phyloP scores from a whole-genome alignment of 2,113 vertebrate genomes.

The Clarias macrocephalus region DNA sequence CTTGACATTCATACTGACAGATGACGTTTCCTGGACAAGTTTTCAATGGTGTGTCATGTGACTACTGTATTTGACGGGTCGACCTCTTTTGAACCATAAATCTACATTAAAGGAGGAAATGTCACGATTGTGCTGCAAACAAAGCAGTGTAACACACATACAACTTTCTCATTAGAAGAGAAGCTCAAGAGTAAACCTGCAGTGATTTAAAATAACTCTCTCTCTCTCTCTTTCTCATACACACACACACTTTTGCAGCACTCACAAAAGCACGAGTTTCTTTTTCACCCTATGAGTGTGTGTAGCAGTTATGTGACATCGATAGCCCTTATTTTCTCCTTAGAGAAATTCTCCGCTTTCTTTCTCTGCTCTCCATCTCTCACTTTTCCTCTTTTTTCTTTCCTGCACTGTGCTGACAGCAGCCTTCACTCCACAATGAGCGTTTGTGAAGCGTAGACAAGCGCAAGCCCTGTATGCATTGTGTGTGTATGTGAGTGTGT shows the following conservation, averaged over 20 bases:
- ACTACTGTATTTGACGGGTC: too few species aligned
- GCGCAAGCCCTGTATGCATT: constrained; percentile 5
- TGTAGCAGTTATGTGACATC: constrained; percentile 47
- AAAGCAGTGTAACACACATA: neutral
- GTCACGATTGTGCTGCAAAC: neutral
- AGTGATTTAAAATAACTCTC: neutral
- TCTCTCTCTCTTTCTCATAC: neutral
- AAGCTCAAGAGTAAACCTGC: neutral
- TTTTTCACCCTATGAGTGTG: neutral
- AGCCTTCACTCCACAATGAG: constrained; percentile 50
- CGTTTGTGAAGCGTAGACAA: constrained; percentile 50
- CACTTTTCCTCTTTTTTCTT: constrained; percentile 23
- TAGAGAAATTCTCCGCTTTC: constrained; percentile 47
- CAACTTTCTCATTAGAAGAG: neutral
- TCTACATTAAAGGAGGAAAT: neutral
- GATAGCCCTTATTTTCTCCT: constrained; percentile 47
- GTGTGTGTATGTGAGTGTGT: neutral
- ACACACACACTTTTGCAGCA: neutral
- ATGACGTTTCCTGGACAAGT: too few species aligned
- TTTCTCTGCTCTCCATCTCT: constrained; percentile 19
- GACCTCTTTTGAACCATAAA: too few species aligned
- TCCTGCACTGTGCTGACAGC: constrained; percentile 41
- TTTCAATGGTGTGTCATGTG: too few species aligned
- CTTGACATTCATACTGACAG: too few species aligned
- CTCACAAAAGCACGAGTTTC: neutral